Evolutionary conservation across 2,888 invertebrate species (phyloP), one percentile per base, ranked within the genome.

Genomic region (Octonoba sinensis): DNA sequence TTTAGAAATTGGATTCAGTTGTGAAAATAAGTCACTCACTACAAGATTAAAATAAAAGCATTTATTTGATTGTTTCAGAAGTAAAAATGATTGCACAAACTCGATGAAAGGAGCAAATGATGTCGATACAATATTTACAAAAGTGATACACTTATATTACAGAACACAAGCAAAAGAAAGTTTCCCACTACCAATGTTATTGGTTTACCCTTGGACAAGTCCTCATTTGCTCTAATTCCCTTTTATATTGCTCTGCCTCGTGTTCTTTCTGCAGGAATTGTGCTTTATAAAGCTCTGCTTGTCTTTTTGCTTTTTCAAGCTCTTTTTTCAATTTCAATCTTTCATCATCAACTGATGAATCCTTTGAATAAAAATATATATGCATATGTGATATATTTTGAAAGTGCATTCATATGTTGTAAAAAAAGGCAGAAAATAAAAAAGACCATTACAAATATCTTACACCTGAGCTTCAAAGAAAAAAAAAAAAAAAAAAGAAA

Each of bases 231-330:
- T 81, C 76, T 1, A 83, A 64, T 79, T 84, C 71, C 71, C 82
- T 84, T 69, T 67, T 74, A 44, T 83, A 83, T 49, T 74, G 64
- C 54, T 84, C 83, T 24, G 83, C 82, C 65, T 85, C 84, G 47
- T 84, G 64, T 24, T 83, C 83, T 60, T 85, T 85, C 67, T 84
- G 81, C n/a, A 82, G 8, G 3, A 85, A 59, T 59, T 84, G 83
- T n/a, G 67, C 67, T 73, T 81, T 83, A 62, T 84, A 85, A 15
- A 83, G 47, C 49, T 83, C 85, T 13, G 84, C 82, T 47, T 85
- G 69, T 70, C 54, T 78, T 66, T 78, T 77, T 24, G 74, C 56
- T 66, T 71, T 77, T 44, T 83, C 83, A 11, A 85, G 57, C 67
- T 85, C 84, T 47, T 79, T 47, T 22, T 83, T 70, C 18, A 85